These are phyloP conservation scores for Cabera pusaria DNA, from an alignment of 2,888 invertebrate species.

Conservation along the genomic window DNA sequence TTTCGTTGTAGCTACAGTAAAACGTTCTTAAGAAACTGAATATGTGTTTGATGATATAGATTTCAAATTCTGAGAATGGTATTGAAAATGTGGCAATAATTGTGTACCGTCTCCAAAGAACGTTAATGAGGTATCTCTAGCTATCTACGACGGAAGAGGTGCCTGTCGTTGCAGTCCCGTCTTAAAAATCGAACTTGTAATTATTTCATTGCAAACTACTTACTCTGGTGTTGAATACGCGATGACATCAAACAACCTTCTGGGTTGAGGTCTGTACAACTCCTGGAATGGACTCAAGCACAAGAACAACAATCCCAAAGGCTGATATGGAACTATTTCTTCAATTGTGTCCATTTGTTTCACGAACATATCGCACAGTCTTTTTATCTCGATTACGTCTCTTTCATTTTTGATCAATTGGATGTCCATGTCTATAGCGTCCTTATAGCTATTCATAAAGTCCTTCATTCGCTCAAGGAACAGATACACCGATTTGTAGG, in stretches of 20 bases:
- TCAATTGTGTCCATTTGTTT: constrained; percentile 87
- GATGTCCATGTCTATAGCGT: constrained; percentile 86
- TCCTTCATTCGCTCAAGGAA: constrained; percentile 86
- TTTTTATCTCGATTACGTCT: constrained; percentile 85
- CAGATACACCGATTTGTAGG: constrained; percentile 84
- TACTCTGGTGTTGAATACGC: constrained; percentile 86
- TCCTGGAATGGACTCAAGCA: constrained; percentile 88
- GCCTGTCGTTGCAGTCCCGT: too few species aligned
- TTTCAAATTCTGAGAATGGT: too few species aligned
- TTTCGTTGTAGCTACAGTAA: too few species aligned
- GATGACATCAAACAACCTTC: constrained; percentile 86
- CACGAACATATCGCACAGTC: constrained; percentile 87
- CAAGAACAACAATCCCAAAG: constrained; percentile 89
- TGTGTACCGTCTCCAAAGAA: too few species aligned
- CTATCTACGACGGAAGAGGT: too few species aligned
- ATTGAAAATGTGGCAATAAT: too few species aligned
- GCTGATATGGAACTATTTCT: constrained; percentile 85
- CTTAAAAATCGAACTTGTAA: too few species aligned
- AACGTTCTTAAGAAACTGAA: too few species aligned
- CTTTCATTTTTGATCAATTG: constrained; percentile 85
- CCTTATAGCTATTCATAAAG: constrained; percentile 87
- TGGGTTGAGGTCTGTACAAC: constrained; percentile 88
- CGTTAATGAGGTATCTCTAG: too few species aligned
- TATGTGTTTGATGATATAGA: too few species aligned
- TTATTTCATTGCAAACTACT: constrained; percentile 43